A percentile compares a stretch with the other conserved stretches of the same genome.
These are phyloP conservation scores for Ellobius talpinus DNA, from an alignment of 2,113 vertebrate species.

Conservation along the genomic window DNA sequence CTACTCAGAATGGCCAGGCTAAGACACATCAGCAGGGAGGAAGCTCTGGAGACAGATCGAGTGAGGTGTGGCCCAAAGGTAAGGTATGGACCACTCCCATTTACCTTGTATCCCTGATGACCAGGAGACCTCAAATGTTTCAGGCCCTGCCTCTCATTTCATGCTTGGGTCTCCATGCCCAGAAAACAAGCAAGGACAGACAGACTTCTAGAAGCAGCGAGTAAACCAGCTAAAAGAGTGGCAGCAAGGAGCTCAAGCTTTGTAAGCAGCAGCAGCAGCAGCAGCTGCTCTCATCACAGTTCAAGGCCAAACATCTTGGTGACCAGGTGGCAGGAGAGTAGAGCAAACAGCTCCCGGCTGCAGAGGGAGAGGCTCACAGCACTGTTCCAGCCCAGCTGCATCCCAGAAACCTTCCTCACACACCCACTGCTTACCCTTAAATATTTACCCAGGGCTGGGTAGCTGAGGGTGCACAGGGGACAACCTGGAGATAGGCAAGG, in stretches of 20 bases:
- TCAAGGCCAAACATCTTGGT: not conserved
- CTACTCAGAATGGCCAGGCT: too few species aligned
- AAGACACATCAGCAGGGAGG: not conserved
- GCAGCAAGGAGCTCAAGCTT: not conserved
- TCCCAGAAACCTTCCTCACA: not conserved
- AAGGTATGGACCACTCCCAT: not conserved
- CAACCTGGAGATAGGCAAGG: not conserved
- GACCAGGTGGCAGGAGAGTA: not conserved
- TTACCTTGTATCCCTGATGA: not conserved
- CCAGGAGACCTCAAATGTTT: not conserved
- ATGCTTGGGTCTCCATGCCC: not conserved
- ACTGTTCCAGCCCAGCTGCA: not conserved
- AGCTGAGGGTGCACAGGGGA: not conserved
- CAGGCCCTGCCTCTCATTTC: not conserved
- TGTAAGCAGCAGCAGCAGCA: not conserved
- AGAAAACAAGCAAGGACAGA: not conserved
- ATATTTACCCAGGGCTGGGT: constrained; percentile 63
- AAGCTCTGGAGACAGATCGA: not conserved
- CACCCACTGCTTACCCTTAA: not conserved
- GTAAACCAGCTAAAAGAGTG: accelerated
- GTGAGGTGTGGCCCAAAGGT: accelerated
- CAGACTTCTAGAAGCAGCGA: not conserved
- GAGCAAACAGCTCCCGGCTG: not conserved
- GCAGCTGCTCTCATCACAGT: accelerated
- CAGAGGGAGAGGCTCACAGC: not conserved